Base-by-base conservation (phyloP, 2,113 vertebrate species). In the Theristicus caerulescens region DNA sequence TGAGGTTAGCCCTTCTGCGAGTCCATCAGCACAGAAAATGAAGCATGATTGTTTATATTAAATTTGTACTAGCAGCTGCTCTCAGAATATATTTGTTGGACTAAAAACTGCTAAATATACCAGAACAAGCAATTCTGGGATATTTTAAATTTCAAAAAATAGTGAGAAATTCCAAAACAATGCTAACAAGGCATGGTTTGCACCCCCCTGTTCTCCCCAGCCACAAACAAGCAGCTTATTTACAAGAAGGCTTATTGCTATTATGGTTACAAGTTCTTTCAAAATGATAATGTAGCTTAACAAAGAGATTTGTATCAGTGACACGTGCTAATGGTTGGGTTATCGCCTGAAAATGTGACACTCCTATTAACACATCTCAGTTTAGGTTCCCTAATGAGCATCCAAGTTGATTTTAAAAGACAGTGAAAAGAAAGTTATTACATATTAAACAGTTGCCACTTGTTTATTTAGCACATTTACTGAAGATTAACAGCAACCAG, bases 351-450 rank as follows among this genome's bases (percentile, higher is more conserved):
- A 86, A 85, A 87, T 59, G 36, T 66, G 38, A 61, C n/a, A 80
- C 36, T 86, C 67, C 49, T 88, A 78, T 96, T 94, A 96, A 77
- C 52, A 47, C 59, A 27, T 80, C 76, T 95, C 44, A 44, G 22
- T 91, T 91, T 27, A 85, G 21, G 27, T 62, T 67, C 94, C 59
- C 58, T 96, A 67, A 67, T 88, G 86, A 95, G 44, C 62, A 57
- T 86, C 94, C 72, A 49, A 69, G 80, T 77, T 77, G 61, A 93
- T 94, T 95, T 96, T 88, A 93, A 97, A 96, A 90, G 90, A 76
- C 52, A 65, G 80, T 47, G 67, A 55, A 87, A 91, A 70, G 38
- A 65, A 92, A 83, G 51, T 87, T 90, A 88, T 86, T 93, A 73
- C 79, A 86, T 89, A 74, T 94, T 90, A 96, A 97, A 96, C 61